Conservation (phyloP, 2,797 vertebrate species). For the Hoplostethus atlanticus region DNA sequence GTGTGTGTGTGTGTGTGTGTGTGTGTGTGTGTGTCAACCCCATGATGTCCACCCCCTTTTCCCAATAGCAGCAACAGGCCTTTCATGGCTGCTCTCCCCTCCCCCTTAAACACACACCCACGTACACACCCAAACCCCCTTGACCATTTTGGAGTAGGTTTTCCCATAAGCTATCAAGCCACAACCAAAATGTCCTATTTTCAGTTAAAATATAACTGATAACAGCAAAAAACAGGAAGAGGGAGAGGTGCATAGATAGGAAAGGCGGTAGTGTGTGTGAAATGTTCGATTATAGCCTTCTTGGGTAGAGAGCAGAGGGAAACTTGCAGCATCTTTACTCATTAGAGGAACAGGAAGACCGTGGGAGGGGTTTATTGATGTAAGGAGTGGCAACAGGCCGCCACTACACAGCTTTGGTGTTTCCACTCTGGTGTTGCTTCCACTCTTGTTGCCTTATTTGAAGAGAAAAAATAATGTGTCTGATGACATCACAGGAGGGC, state of each 20-base stretch:
- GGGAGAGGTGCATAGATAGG: not conserved
- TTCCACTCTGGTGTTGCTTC: slow-evolving; percentile 26
- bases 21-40: slow-evolving; percentile 16
- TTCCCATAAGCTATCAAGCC: not conserved
- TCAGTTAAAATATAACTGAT: not conserved
- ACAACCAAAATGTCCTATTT: not conserved
- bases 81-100: slow-evolving; percentile 51
- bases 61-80: slow-evolving; percentile 54
- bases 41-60: slow-evolving; percentile 59
- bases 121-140: slow-evolving; percentile 31
- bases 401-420: not conserved
- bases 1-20: slow-evolving; percentile 30
- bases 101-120: slow-evolving; percentile 38
- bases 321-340: slow-evolving; percentile 41
- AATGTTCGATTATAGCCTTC: slow-evolving; percentile 20
- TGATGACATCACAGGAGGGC: slow-evolving; percentile 33
- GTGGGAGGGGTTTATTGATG: slow-evolving; percentile 32
- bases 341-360: slow-evolving; percentile 60
- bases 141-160: slow-evolving; percentile 4
- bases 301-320: slow-evolving; percentile 26
- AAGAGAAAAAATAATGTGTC: slow-evolving; percentile 36
- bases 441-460: slow-evolving; percentile 60
- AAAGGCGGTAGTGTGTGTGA: not conserved
- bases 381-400: slow-evolving; percentile 54
- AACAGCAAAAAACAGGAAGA: slow-evolving; percentile 14